Base-by-base conservation (phyloP, 1,140 invertebrate genomes). In the Belonocnema kinseyi region DNA sequence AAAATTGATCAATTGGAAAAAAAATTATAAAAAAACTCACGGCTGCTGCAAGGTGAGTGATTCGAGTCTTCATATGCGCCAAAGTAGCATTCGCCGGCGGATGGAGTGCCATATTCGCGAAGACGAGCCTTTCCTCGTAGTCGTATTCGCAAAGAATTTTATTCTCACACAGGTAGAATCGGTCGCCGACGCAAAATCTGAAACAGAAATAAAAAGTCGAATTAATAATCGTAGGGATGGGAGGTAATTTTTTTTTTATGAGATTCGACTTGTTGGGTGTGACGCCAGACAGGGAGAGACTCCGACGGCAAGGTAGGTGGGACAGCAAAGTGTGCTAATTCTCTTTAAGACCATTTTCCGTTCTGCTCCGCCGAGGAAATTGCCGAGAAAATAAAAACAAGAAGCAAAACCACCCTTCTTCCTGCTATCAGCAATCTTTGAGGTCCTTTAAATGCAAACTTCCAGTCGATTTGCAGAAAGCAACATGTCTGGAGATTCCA, bases 161-260 rank as follows among this genome's bases (percentile, higher is more conserved):
- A 92, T 98, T 98, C 90, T 98, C 97, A 91, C 96, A 97, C 81
- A 98, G 91, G 90, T 97, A 98, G 90, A 97, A 98, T 84, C 96
- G 93, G 88, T 98, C 97, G 5, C 97, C 97, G 7, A 98, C 97
- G 92, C 97, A 98, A 93, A 98, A 98, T 93, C 97, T 98, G 93
- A 2, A 92, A 92, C 85, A 46, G 72, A 53, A 80, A 13, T 21
- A 16, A 56, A 51, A 19, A n/a, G 8, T 71, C 12, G 54, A 72
- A 21, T 72, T 56, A 74, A 56, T 19, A 74, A 74, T 46, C 7
- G 21, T 58, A 46, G 73, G 52, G 2, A 51, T 17, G 14, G 58
- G 11, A 61, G 13, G 14, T 66, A 40, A 5, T 40, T 66, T 66
- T 61, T 26, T 61, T 14, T 33, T 61, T 33, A 26, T 14, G 61